Base-by-base conservation (phyloP, 2,113 vertebrate species). In the Hoplias malabaricus region DNA sequence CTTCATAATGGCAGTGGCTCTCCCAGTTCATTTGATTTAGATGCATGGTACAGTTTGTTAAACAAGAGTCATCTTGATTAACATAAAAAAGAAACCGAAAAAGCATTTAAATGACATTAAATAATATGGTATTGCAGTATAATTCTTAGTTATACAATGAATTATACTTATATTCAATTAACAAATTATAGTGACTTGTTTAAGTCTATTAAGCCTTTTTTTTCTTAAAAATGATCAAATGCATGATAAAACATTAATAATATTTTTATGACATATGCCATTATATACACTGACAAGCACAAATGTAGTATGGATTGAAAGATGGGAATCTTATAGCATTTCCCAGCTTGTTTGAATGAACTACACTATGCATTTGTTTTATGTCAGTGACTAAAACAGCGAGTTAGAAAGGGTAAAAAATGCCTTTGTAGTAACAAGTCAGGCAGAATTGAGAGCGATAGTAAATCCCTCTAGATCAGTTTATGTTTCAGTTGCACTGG, bases 401-500 rank as follows among this genome's bases (percentile, higher is more conserved):
- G 1, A 8, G 1, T 53, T 12, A 21, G 9, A 4, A 21, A 50
- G 19, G 42, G 43, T n/a, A 6, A n/a, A 48, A 46, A 48, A 7
- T 53, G n/a, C 3, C 5, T n/a, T n/a, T n/a, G 4, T 48, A 12
- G 19, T 23, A 38, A 67, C 5, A 50, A 73, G 31, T 38, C 8
- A 36, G 54, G 59, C 31, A 62, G 23, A 23, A 23, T 1, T 69
- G 14, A 56, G 21, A 6, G 23, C n/a, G 66, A 70, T 40, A 40
- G n/a, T 54, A 71, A 75, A 79, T 66, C 65, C n/a, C 27, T 70
- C 46, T 46, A 61, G 42, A 76, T 71, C n/a, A 59, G 53, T 57
- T 50, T 74, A 48, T 62, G 62, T 66, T 82, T 78, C 62, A 54
- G 69, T 61, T 23, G 33, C 27, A 59, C 54, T 34, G n/a, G 68